Evolutionary conservation across 2,113 vertebrate genomes (phyloP).

Genomic region (Bubo blakistoni): DNA sequence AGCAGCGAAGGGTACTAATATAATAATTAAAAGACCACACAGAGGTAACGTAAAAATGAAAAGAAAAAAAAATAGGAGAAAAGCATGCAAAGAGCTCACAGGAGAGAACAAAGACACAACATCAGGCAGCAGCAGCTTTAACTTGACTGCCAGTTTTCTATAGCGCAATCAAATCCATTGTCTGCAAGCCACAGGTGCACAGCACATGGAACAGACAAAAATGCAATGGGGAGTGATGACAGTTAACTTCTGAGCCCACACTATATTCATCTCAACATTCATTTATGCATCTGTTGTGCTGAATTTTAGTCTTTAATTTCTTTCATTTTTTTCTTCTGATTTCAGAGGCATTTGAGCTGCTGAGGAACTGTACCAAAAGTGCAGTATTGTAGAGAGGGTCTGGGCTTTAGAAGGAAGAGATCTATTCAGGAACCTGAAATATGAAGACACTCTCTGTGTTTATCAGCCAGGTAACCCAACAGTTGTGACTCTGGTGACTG

Average conservation of each 20-base stretch:
- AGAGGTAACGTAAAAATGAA: neutral
- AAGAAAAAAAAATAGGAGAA: neutral
- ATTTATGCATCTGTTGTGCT: constrained; percentile 56
- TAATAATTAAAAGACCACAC: constrained; percentile 7
- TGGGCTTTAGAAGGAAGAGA: neutral
- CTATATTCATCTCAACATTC: constrained; percentile 40
- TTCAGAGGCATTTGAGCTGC: constrained; percentile 20
- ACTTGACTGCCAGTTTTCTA: constrained; percentile 43
- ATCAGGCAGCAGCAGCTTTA: constrained; percentile 14
- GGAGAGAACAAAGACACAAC: constrained; percentile 19
- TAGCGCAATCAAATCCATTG: constrained; percentile 60
- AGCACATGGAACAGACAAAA: constrained; percentile 64
- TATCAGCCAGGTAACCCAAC: neutral
- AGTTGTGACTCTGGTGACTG: neutral
- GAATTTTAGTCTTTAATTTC: constrained; percentile 25
- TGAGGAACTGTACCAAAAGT: constrained; percentile 7
- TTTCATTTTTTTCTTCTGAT: neutral
- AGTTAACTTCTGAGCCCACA: constrained; percentile 43
- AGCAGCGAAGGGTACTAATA: neutral
- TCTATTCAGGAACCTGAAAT: neutral
- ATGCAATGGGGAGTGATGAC: constrained; percentile 40
- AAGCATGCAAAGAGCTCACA: neutral
- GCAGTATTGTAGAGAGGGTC: neutral
- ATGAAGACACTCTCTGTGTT: neutral
- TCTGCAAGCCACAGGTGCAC: constrained; percentile 67